phyloP scores from a whole-genome alignment of 2,113 vertebrate species.

The Rhineura floridana region DNA sequence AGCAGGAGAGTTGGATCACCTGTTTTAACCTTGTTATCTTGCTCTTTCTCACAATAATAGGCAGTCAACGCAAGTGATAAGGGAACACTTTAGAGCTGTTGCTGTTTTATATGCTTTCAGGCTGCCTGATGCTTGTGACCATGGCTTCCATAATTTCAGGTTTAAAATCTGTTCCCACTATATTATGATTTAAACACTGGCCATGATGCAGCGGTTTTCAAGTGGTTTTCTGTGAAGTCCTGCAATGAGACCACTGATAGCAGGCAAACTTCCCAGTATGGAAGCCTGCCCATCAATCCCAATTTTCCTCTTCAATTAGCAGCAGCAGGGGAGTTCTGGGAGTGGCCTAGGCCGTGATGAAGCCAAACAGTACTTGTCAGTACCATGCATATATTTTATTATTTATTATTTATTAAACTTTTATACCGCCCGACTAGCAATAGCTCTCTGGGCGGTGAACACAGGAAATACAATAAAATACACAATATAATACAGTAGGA shows the following conservation, averaged over 20 bases:
- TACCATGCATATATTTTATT: too few species aligned
- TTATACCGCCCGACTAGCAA: too few species aligned
- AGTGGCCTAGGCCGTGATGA: background rate
- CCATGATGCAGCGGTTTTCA: background rate
- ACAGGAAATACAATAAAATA: too few species aligned
- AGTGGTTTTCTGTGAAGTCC: background rate
- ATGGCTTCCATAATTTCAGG: background rate
- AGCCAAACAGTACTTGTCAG: background rate
- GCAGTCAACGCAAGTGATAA: background rate
- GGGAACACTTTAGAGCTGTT: background rate
- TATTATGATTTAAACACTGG: accelerated
- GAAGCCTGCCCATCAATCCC: background rate
- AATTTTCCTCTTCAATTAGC: background rate
- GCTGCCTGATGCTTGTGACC: background rate
- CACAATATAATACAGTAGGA: too few species aligned
- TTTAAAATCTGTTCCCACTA: background rate
- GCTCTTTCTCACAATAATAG: background rate
- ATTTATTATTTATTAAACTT: too few species aligned
- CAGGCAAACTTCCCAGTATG: background rate
- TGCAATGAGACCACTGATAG: background rate
- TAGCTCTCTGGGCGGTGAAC: too few species aligned
- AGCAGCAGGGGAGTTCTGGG: background rate
- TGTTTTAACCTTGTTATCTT: background rate
- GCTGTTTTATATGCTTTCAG: background rate
- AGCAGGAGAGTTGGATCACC: background rate